These are phyloP conservation scores for Butastur rufipennis DNA, from an alignment of 2,113 vertebrate species.

Conservation along the genomic window DNA sequence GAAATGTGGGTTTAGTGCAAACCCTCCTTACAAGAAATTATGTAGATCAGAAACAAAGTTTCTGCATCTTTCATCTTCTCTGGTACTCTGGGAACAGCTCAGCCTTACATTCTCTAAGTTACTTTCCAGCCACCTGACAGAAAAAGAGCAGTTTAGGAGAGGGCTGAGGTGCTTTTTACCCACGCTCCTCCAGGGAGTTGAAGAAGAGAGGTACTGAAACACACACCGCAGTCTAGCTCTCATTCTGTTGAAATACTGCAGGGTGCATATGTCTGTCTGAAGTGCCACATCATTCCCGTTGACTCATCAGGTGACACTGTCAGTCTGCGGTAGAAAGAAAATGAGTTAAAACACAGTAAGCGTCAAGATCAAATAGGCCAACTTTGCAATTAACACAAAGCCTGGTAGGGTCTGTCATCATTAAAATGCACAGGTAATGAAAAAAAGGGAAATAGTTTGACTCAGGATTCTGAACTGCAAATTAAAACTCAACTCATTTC, in stretches of 20 bases:
- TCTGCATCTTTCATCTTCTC: neutral
- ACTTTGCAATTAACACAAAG: neutral
- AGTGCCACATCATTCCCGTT: neutral
- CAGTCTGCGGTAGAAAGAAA: neutral
- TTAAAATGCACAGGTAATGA: neutral
- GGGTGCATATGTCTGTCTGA: neutral
- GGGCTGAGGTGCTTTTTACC: neutral
- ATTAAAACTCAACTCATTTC: neutral
- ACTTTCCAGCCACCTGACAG: neutral
- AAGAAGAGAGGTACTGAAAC: neutral
- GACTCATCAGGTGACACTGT: neutral
- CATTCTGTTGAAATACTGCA: neutral
- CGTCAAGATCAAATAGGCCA: neutral
- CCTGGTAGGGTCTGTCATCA: neutral
- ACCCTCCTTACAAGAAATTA: neutral
- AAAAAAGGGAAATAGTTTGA: neutral
- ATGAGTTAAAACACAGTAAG: neutral
- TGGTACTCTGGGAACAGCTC: neutral
- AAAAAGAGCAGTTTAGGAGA: neutral
- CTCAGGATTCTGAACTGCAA: neutral
- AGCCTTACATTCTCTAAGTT: neutral
- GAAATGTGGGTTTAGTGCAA: neutral
- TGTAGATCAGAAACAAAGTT: neutral
- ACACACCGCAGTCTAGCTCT: neutral
- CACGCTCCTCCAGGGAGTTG: rapidly evolving